Evolutionary conservation across 2,888 invertebrate genomes (phyloP).

Genomic region (Idaea aversata): DNA sequence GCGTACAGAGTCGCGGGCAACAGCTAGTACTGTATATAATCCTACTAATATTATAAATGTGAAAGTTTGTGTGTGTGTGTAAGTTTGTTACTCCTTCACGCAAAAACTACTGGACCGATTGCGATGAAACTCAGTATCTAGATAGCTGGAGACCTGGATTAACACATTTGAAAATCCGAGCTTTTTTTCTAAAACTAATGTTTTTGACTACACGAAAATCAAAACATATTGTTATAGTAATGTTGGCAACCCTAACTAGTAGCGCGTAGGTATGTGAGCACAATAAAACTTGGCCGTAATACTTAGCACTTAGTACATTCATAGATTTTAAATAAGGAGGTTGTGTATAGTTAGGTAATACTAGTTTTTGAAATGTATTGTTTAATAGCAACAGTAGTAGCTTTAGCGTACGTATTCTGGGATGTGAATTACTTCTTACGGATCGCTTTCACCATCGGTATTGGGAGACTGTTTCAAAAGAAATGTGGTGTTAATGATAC

Average conservation of each 20-base stretch:
- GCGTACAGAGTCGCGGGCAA: no score
- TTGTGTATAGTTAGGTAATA: constrained; percentile 8
- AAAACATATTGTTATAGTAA: background rate
- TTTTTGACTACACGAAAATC: no score
- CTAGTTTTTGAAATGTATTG: constrained; percentile 53
- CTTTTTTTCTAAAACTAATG: no score
- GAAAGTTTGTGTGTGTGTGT: no score
- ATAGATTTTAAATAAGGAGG: constrained; percentile 8
- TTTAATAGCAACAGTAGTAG: constrained; percentile 57
- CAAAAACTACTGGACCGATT: no score
- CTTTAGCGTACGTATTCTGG: constrained; percentile 84
- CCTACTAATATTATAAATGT: no score
- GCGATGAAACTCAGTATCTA: no score
- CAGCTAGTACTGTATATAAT: no score
- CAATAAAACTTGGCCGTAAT: background rate
- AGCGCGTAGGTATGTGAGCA: background rate
- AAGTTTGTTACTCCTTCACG: no score
- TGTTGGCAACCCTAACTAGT: background rate
- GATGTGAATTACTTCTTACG: constrained; percentile 91
- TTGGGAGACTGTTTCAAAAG: constrained; percentile 85
- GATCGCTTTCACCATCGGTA: constrained; percentile 84
- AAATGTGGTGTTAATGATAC: constrained; percentile 85
- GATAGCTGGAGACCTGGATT: no score
- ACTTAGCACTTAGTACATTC: constrained; percentile 12
- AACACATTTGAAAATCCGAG: no score